Evolutionary conservation across 2,113 vertebrate species (phyloP).

Genomic region (Motacilla tschutschensis): DNA sequence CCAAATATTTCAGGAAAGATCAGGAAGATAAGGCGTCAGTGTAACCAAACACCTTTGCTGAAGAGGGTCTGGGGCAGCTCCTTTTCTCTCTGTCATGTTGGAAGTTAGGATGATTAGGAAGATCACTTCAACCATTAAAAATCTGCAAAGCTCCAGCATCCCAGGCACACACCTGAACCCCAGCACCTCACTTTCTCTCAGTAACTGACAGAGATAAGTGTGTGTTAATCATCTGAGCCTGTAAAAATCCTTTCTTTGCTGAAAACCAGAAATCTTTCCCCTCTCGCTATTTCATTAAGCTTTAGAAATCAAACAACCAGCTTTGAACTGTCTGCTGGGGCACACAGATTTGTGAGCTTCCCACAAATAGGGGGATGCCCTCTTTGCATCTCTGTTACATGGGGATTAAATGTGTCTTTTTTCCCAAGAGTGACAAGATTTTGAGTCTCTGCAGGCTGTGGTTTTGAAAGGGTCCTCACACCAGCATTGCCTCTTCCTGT

Average conservation of each 20-base stretch:
- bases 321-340: background rate
- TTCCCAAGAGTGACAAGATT: background rate
- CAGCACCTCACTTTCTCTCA: background rate
- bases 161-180: background rate
- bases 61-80: background rate
- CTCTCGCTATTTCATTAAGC: background rate
- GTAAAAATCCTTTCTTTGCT: background rate
- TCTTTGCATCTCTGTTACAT: rapidly evolving
- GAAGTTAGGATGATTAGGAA: background rate
- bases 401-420: background rate
- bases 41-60: background rate
- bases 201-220: background rate
- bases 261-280: background rate
- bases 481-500: background rate
- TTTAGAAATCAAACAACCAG: conserved; percentile 1
- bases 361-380: rapidly evolving
- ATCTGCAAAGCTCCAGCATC: background rate
- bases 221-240: background rate
- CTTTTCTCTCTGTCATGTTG: background rate
- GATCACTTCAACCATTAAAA: background rate
- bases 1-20: background rate
- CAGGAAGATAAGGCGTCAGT: background rate
- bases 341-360: background rate
- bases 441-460: background rate
- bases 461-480: background rate